phyloP scores from a whole-genome alignment of 2,797 vertebrate species.

The Simalia tracyae region DNA sequence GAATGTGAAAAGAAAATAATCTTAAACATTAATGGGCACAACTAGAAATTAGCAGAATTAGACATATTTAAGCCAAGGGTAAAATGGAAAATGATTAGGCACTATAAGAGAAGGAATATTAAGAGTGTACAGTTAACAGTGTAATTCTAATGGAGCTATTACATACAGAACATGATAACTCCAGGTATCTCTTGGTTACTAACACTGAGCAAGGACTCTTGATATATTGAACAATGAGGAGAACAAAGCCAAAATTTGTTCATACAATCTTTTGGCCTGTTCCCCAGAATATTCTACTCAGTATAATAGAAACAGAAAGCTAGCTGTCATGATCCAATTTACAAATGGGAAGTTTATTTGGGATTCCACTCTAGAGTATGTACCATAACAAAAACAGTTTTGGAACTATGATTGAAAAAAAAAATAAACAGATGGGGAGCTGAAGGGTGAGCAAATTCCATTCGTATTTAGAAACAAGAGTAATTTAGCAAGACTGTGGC shows the following conservation, averaged over 20 bases:
- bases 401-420: conserved; percentile 27
- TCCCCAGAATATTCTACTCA: conserved; percentile 8
- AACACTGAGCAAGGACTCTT: conserved; percentile 53
- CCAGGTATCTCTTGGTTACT: conserved; percentile 59
- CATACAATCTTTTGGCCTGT: neutral
- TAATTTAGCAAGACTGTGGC: conserved; percentile 32
- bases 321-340: neutral
- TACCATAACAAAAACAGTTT: neutral
- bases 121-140: neutral
- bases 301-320: conserved; percentile 16
- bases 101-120: neutral
- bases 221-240: conserved; percentile 48
- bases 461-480: conserved; percentile 39
- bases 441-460: conserved; percentile 31
- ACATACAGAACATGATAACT: conserved; percentile 39
- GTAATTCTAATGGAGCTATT: conserved; percentile 41
- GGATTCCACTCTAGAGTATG: neutral
- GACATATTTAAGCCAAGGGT: neutral
- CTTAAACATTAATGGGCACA: neutral
- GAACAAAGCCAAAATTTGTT: conserved; percentile 50
- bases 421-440: conserved; percentile 33
- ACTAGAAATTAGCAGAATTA: neutral
- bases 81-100: neutral
- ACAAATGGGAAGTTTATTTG: neutral
- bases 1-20: neutral